Conservation (phyloP, 1,140 invertebrate genomes). For the Saccostrea echinata region DNA sequence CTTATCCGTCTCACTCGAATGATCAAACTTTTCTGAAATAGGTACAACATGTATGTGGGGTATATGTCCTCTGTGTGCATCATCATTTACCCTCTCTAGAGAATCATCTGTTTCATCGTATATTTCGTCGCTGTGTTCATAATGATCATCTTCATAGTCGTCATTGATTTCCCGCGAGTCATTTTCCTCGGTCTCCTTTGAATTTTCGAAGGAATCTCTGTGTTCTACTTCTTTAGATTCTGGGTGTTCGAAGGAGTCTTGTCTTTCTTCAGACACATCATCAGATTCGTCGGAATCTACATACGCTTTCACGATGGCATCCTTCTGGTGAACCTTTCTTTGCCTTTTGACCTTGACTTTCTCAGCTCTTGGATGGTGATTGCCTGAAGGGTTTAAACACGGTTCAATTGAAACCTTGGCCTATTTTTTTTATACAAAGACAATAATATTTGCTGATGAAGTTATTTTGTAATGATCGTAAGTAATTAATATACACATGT, state of each 20-base stretch:
- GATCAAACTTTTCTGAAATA: not conserved
- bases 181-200: not conserved
- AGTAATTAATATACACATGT: not conserved
- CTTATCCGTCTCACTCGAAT: not conserved
- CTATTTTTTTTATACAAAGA: not conserved
- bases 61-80: not conserved
- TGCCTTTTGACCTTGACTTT: not conserved
- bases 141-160: not conserved
- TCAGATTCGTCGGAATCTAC: not conserved
- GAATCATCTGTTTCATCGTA: not conserved
- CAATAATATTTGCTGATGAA: too few relatives aligned
- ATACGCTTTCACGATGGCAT: not conserved
- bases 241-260: not conserved
- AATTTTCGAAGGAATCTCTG: not conserved
- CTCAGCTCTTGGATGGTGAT: not conserved
- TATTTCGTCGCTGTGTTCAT: slow-evolving; percentile 23
- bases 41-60: not conserved
- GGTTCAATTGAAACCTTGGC: not conserved
- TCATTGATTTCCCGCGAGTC: not conserved
- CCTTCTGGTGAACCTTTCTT: not conserved
- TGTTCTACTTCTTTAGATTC: not conserved
- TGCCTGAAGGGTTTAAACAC: not conserved
- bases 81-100: not conserved
- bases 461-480: too few relatives aligned
- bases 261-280: not conserved